A percentile compares a stretch with the other conserved stretches of the same genome.
These are phyloP conservation scores for Hassar affinis DNA, from an alignment of 2,113 vertebrate species.

Conservation along the genomic window DNA sequence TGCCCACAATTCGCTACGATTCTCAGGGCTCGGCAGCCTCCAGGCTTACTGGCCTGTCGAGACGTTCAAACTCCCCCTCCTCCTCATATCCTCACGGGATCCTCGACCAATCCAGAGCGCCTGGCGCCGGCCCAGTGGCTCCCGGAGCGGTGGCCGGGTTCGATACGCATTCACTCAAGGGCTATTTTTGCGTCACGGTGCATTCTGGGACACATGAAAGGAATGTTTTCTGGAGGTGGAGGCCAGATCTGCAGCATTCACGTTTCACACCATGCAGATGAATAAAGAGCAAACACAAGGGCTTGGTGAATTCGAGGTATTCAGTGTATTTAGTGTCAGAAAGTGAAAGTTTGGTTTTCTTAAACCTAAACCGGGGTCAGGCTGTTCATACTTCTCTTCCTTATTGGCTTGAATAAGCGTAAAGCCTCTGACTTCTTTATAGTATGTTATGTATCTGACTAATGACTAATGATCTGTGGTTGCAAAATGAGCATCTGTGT, in stretches of 20 bases:
- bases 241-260: constrained; percentile 50
- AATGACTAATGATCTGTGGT: too few relatives aligned
- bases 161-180: constrained; percentile 74
- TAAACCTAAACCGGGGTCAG: neutral
- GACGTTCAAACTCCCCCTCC: constrained; percentile 64
- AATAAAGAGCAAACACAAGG: constrained; percentile 15
- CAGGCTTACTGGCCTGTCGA: constrained; percentile 76
- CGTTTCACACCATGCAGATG: neutral
- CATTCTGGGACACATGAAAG: constrained; percentile 73
- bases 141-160: constrained; percentile 72
- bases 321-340: neutral
- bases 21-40: constrained; percentile 69
- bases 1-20: constrained; percentile 70
- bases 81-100: constrained; percentile 61
- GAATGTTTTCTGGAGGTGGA: constrained; percentile 67
- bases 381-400: neutral
- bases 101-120: constrained; percentile 70
- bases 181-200: constrained; percentile 69
- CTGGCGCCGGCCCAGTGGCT: constrained; percentile 68
- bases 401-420: neutral
- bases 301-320: neutral
- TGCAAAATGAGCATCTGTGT: too few relatives aligned
- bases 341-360: neutral
- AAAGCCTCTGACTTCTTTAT: neutral
- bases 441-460: too few relatives aligned